These are phyloP conservation scores for Mythimna albipuncta DNA, from an alignment of 2,888 invertebrate genomes.

Conservation along the genomic window DNA sequence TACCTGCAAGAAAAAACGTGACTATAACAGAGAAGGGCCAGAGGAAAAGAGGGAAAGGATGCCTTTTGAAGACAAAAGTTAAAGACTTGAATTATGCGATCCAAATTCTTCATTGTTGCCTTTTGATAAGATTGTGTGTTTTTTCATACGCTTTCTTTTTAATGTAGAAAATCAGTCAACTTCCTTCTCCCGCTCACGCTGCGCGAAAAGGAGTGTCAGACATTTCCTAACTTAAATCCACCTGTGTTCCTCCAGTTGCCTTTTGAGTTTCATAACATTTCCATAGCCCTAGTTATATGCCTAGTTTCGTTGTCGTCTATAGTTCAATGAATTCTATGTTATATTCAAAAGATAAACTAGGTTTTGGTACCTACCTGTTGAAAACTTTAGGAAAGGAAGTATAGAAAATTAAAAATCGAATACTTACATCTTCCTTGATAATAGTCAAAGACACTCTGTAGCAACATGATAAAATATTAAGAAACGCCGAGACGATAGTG, in stretches of 20 bases:
- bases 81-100: not conserved
- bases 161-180: no score
- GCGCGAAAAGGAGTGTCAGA: no score
- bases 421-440: constrained; percentile 73
- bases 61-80: not conserved
- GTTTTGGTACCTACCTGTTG: not conserved
- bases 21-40: constrained; percentile 76
- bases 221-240: no score
- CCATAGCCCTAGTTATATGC: not conserved
- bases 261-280: no score
- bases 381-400: not conserved
- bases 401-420: not conserved
- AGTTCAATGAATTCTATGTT: not conserved
- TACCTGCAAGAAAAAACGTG: constrained; percentile 63
- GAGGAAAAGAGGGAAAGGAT: not conserved
- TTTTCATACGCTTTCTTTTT: not conserved
- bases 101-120: no score
- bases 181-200: no score
- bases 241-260: no score
- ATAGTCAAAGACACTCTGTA: constrained; percentile 70
- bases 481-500: constrained; percentile 73
- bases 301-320: not conserved
- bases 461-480: constrained; percentile 68
- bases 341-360: not conserved
- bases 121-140: not conserved